These are phyloP conservation scores for Orientallactaga sibirica DNA, from an alignment of 2,797 vertebrate genomes.

Conservation along the genomic window DNA sequence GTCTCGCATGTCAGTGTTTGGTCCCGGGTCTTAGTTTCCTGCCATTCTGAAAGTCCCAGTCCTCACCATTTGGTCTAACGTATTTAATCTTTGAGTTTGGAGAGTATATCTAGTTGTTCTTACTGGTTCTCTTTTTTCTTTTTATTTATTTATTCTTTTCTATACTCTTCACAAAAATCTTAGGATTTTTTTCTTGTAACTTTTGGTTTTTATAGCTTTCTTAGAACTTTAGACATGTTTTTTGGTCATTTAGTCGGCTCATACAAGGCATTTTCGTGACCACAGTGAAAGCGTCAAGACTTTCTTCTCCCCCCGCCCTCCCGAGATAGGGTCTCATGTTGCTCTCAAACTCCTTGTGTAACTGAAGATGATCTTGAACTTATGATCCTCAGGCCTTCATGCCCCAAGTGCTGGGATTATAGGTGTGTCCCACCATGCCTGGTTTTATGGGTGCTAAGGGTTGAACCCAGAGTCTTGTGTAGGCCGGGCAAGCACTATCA, in stretches of 20 bases:
- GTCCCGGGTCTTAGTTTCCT: slow-evolving; percentile 20
- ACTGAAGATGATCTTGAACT: too few relatives aligned
- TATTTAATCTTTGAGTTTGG: slow-evolving; percentile 32
- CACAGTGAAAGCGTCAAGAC: not conserved
- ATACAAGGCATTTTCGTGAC: not conserved
- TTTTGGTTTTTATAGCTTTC: slow-evolving; percentile 24
- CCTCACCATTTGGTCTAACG: not conserved
- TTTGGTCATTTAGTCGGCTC: slow-evolving; percentile 12
- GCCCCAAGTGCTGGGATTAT: too few relatives aligned
- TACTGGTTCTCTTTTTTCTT: not conserved
- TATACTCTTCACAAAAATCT: not conserved
- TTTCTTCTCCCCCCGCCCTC: not conserved
- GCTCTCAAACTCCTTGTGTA: too few relatives aligned
- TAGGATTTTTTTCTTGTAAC: slow-evolving; percentile 3
- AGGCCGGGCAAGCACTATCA: too few relatives aligned
- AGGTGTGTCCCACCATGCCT: too few relatives aligned
- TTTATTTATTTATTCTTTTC: too few relatives aligned
- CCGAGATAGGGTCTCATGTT: too few relatives aligned
- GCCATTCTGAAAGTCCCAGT: slow-evolving; percentile 1
- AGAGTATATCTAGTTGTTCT: not conserved
- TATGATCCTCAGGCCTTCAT: too few relatives aligned
- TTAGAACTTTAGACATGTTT: not conserved
- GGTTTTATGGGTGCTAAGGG: too few relatives aligned
- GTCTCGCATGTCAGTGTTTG: not conserved
- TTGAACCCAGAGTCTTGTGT: too few relatives aligned